Evolutionary conservation across 2,113 vertebrate species (phyloP), one percentile per base, ranked within the genome.

Genomic region (Xyliphius kryptos): DNA sequence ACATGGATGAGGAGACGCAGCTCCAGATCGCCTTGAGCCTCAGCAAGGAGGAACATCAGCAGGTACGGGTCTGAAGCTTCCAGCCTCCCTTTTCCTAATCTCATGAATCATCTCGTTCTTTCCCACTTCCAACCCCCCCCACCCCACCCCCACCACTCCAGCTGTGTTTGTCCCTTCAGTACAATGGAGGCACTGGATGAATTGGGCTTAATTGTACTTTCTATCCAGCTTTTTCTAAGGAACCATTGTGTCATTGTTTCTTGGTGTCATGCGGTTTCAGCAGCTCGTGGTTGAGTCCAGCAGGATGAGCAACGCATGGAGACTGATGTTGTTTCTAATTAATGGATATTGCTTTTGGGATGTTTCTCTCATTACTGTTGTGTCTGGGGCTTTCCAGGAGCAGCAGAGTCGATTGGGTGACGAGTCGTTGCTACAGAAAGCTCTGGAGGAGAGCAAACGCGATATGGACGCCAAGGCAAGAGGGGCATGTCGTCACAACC

Each of bases 381-480:
- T 32, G 26, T 76, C 32, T 65, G 12, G 77, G 56, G 73, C 60
- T 81, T 53, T 13, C 85, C 68, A 98, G 95, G 94, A 97, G 68
- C 87, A 91, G 70, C 86, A 82, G 72, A 86, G 83, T 74, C 91
- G 92, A 79, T 81, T 79, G 75, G 93, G 86, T 72, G 89, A 95
- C 20, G 91, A 90, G 68, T 86, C 91, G 1, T 74, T 85, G 78
- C 82, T 86, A 41, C 88, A 79, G 76, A 91, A 86, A 81, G 84
- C 76, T 1, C 32, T 74, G 36, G 83, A 89, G 69, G 89, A 95
- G 73, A 85, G 86, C 67, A 86, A 84, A 74, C 72, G 80, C 12
- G 74, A 83, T 72, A 74, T 82, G 74, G 61, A 89, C 74, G 0
- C 87, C 83, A 80, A 89, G 81, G 71, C 85, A 87, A 59, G 80